Conservation (phyloP, 1,140 invertebrate genomes). For the Periplaneta americana region DNA sequence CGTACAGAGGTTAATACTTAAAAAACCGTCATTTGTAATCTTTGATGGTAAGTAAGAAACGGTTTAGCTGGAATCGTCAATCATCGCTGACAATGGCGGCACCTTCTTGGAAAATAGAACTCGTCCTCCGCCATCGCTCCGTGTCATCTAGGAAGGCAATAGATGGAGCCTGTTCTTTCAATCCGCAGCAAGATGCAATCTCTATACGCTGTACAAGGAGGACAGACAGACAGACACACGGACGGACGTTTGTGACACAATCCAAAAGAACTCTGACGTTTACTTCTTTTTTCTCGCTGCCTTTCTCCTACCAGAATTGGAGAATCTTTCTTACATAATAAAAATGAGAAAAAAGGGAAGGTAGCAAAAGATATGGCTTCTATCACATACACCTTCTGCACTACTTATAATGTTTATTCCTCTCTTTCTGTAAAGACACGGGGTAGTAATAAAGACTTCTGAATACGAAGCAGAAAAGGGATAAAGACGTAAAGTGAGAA, state of each 20-base stretch:
- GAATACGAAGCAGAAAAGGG: background rate
- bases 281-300: too few relatives aligned
- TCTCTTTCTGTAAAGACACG: background rate
- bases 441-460: background rate
- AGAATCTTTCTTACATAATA: background rate
- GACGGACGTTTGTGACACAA: background rate
- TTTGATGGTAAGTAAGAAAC: background rate
- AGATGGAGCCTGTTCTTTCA: background rate
- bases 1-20: background rate
- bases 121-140: background rate
- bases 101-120: background rate
- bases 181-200: background rate
- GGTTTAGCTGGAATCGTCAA: background rate
- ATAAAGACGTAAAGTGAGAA: background rate
- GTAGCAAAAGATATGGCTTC: background rate
- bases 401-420: background rate
- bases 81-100: background rate
- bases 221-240: too few relatives aligned
- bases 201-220: background rate
- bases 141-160: too few relatives aligned
- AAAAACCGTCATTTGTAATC: background rate
- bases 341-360: background rate
- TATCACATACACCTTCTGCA: background rate
- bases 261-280: background rate
- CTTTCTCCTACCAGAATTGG: background rate